A percentile compares a stretch with the other conserved stretches of the same genome.
phyloP scores from a whole-genome alignment of 1,140 invertebrate species.

The Ceratosolen fusciceps region DNA sequence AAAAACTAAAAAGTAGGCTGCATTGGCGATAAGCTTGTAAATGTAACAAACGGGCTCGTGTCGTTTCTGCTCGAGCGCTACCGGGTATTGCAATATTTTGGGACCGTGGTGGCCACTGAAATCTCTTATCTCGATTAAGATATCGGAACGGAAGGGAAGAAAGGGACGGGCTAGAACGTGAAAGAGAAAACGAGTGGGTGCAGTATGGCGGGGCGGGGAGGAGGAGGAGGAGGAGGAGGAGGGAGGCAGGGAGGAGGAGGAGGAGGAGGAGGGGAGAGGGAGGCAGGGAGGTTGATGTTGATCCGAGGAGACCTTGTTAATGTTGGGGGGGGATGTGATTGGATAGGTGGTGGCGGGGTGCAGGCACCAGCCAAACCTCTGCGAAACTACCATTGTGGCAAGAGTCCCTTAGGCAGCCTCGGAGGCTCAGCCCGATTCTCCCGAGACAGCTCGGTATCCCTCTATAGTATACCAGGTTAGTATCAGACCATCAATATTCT shows the following conservation, averaged over 20 bases:
- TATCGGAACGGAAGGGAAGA: no score
- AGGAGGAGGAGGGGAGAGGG: neutral
- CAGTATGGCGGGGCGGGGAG: neutral
- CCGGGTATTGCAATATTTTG: no score
- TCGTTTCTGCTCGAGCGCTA: no score
- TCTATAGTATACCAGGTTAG: slow-evolving; percentile 76
- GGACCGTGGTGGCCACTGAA: no score
- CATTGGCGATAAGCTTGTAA: no score
- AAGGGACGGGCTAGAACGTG: neutral
- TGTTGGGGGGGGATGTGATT: neutral
- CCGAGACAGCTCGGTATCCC: slow-evolving; percentile 71
- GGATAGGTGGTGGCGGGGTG: slow-evolving; percentile 6
- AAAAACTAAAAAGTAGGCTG: no score
- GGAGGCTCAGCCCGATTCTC: slow-evolving; percentile 69
- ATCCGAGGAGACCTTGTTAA: neutral
- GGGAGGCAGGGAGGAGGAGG: neutral
- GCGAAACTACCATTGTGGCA: slow-evolving; percentile 68
- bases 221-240: no score
- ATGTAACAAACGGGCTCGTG: no score
- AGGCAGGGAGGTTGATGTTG: no score
- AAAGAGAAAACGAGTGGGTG: neutral
- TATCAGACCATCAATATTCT: slow-evolving; percentile 51
- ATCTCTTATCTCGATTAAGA: no score
- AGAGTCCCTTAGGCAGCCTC: slow-evolving; percentile 68
- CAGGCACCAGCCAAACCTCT: slow-evolving; percentile 69